phyloP scores from a whole-genome alignment of 1,140 invertebrate species.

The Drosophila kurseongensis region DNA sequence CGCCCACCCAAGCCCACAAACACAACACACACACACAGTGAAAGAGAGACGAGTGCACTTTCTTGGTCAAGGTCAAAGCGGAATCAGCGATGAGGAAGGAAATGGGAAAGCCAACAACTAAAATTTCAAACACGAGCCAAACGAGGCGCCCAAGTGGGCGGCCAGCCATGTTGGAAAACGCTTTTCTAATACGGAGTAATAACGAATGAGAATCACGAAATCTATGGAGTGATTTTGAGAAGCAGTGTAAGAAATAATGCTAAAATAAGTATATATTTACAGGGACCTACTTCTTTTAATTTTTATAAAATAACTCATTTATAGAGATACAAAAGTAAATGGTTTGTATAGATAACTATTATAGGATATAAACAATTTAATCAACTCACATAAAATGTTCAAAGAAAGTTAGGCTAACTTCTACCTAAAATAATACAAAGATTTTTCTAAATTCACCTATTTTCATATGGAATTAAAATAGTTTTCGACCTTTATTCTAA shows the following conservation, averaged over 20 bases:
- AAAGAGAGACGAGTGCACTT: constrained; percentile 18
- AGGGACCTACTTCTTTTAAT: no score
- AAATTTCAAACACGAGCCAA: constrained; percentile 52
- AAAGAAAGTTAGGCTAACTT: no score
- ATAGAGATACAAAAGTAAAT: no score
- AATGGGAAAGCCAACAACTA: constrained; percentile 33
- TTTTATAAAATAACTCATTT: no score
- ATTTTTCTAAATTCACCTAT: no score
- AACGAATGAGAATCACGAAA: neutral
- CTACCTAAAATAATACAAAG: no score
- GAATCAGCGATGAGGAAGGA: constrained; percentile 29
- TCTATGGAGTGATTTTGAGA: neutral
- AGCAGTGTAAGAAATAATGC: constrained; percentile 5
- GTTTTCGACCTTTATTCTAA: no score
- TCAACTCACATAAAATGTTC: rapidly evolving
- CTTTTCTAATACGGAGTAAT: constrained; percentile 29
- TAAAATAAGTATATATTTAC: no score
- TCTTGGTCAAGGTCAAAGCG: constrained; percentile 69
- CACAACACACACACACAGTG: neutral
- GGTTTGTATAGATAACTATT: no score
- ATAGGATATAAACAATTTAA: no score
- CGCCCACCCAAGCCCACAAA: constrained; percentile 28
- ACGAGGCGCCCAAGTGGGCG: constrained; percentile 27
- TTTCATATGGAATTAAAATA: no score
- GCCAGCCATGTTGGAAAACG: constrained; percentile 42